phyloP scores from a whole-genome alignment of 2,113 vertebrate species.

The Ictalurus punctatus region DNA sequence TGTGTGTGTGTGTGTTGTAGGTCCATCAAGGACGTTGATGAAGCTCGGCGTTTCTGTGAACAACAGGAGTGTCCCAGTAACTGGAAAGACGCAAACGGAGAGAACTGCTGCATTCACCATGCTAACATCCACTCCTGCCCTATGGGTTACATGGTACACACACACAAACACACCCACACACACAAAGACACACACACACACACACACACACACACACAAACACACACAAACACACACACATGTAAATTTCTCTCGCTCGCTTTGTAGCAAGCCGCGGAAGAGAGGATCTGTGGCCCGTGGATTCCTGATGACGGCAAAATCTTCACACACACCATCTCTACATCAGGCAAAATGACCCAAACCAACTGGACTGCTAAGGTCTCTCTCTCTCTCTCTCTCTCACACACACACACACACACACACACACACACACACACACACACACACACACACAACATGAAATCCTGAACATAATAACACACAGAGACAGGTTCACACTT shows the following conservation, averaged over 20 bases:
- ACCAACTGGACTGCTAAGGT: conserved; percentile 85
- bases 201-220: not conserved
- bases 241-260: not conserved
- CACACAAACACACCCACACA: conserved; percentile 37
- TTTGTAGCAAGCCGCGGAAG: conserved; percentile 62
- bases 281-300: conserved; percentile 81
- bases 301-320: conserved; percentile 84
- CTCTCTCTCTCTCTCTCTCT: not conserved
- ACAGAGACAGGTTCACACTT: not conserved
- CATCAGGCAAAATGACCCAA: conserved; percentile 80
- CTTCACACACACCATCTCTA: conserved; percentile 83
- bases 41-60: conserved; percentile 81
- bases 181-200: conserved; percentile 6
- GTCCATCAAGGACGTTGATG: conserved; percentile 62
- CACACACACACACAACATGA: not conserved
- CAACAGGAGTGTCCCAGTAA: conserved; percentile 73
- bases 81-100: conserved; percentile 81
- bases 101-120: conserved; percentile 84
- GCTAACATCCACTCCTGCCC: conserved; percentile 87
- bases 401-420: not conserved
- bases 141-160: conserved; percentile 77
- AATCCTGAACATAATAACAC: not conserved
- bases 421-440: not conserved
- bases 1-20: conserved; percentile 50
- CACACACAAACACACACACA: not conserved